These are phyloP conservation scores for Coptodon rendalli DNA, from an alignment of 2,113 vertebrate species.

Conservation along the genomic window DNA sequence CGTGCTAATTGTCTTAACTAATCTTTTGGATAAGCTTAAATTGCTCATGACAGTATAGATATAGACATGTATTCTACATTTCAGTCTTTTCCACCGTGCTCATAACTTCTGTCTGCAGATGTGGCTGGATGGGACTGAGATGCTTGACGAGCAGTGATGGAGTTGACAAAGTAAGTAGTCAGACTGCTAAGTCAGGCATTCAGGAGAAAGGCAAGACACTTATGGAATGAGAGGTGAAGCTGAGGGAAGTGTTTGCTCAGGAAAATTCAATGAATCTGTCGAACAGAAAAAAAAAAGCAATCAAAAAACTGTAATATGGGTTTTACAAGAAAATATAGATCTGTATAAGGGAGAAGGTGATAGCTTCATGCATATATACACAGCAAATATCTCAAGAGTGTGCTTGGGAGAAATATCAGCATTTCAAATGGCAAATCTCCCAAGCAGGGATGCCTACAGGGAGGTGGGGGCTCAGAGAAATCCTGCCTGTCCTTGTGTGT, in stretches of 20 bases:
- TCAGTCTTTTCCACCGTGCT: not conserved
- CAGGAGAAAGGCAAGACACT: slow-evolving; percentile 5
- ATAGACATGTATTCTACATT: not conserved
- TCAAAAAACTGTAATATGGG: not conserved
- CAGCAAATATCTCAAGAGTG: not conserved
- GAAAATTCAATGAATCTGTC: slow-evolving; percentile 24
- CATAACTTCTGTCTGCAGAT: not conserved
- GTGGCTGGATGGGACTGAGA: not conserved
- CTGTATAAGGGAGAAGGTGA: not conserved
- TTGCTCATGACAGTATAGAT: not conserved
- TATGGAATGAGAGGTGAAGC: not conserved
- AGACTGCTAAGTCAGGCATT: slow-evolving; percentile 29
- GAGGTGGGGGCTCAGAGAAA: slow-evolving; percentile 17
- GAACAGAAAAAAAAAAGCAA: not conserved
- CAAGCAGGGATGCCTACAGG: slow-evolving; percentile 13
- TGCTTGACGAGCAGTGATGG: slow-evolving; percentile 20
- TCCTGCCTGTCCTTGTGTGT: slow-evolving; percentile 59
- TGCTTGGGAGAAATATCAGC: not conserved
- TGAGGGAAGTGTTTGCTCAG: slow-evolving; percentile 31
- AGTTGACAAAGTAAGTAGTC: slow-evolving; percentile 47
- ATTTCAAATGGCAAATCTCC: slow-evolving; percentile 34
- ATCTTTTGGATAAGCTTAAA: not conserved
- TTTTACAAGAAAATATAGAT: not conserved
- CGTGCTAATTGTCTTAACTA: not conserved
- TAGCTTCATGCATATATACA: not conserved